Percentiles rank a stretch among this genome's conserved stretches.
These are phyloP conservation scores for Decapterus maruadsi DNA, from an alignment of 2,797 vertebrate species.

Conservation along the genomic window DNA sequence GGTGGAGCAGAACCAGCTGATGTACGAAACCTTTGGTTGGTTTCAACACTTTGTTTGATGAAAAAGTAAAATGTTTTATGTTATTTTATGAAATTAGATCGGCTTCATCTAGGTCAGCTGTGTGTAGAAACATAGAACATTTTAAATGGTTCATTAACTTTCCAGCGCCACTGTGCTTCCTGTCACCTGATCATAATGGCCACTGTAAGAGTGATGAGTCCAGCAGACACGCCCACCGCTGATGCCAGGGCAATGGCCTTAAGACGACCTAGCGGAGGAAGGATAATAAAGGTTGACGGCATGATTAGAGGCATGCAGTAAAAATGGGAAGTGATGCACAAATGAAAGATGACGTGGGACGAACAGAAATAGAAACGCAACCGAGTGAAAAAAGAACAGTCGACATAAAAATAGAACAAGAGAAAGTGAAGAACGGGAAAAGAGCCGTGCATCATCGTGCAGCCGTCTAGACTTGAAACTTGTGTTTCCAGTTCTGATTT, in stretches of 20 bases:
- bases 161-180: slow-evolving; percentile 15
- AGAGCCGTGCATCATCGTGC: slow-evolving; percentile 55
- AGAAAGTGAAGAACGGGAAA: slow-evolving; percentile 52
- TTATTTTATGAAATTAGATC: not conserved
- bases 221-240: slow-evolving; percentile 85
- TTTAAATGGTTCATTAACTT: not conserved
- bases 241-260: slow-evolving; percentile 87
- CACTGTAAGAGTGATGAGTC: slow-evolving; percentile 86
- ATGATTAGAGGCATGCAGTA: slow-evolving; percentile 6
- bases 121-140: not conserved
- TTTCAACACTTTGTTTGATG: not conserved
- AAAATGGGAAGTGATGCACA: not conserved
- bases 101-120: not conserved
- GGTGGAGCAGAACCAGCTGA: too few relatives aligned
- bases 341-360: not conserved
- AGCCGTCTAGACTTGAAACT: slow-evolving; percentile 72
- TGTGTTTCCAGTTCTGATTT: slow-evolving; percentile 78
- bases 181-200: slow-evolving; percentile 87
- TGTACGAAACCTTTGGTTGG: too few relatives aligned
- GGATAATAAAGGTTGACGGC: slow-evolving; percentile 26
- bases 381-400: slow-evolving; percentile 28
- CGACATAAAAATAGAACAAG: slow-evolving; percentile 61
- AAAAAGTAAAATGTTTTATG: not conserved
- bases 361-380: slow-evolving; percentile 45
- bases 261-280: slow-evolving; percentile 80